Evolutionary conservation across 2,113 vertebrate species (phyloP).

Genomic region (Illadopsis cleaveri): DNA sequence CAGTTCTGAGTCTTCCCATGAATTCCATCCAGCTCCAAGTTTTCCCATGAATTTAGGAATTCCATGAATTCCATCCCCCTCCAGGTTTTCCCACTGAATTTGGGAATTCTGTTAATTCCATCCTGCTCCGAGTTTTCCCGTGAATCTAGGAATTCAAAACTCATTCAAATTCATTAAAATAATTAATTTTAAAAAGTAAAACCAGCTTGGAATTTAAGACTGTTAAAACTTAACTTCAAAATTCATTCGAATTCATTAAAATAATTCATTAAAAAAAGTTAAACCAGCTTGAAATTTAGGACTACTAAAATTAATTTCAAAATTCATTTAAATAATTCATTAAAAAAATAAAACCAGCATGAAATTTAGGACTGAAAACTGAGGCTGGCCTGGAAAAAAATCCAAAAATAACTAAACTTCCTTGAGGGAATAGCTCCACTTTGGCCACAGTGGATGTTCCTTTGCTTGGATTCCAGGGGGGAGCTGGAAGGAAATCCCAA

Average conservation of each 20-base stretch:
- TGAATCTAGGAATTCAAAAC: no score
- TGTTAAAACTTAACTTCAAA: not conserved
- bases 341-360: not conserved
- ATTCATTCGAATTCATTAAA: not conserved
- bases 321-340: not conserved
- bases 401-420: no score
- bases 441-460: fast-evolving
- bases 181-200: not conserved
- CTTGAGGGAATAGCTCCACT: fast-evolving
- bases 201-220: not conserved
- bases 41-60: no score
- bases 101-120: no score
- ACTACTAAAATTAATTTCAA: not conserved
- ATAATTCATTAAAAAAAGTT: no score
- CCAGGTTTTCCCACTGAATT: no score
- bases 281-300: no score
- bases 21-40: no score
- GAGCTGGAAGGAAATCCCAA: not conserved
- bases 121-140: no score
- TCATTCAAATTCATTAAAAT: not conserved
- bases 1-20: no score
- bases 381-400: not conserved
- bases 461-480: not conserved
- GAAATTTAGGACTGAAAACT: no score
- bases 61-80: no score